phyloP scores from a whole-genome alignment of 2,888 invertebrate species.

The Aphodius sticticus region DNA sequence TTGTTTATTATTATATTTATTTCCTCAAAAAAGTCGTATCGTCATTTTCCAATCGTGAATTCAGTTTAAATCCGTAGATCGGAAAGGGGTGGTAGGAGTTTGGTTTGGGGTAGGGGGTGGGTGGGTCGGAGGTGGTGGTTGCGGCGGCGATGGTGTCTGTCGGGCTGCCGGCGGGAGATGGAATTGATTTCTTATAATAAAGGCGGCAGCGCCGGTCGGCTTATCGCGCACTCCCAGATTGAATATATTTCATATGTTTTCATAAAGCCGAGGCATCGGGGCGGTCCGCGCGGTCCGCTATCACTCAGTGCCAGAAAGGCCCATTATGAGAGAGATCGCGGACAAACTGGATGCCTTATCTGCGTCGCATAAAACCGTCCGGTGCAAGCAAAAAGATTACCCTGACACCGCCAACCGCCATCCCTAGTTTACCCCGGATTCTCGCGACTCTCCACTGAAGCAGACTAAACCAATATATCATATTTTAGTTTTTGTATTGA shows the following conservation, averaged over 20 bases:
- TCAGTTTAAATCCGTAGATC: neutral
- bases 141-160: neutral
- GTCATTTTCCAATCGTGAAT: neutral
- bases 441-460: constrained; percentile 23
- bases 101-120: neutral
- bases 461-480: neutral
- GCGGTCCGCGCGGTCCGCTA: constrained; percentile 51
- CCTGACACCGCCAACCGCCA: constrained; percentile 20
- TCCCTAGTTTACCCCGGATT: neutral
- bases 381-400: constrained; percentile 42
- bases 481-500: too few species aligned
- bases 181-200: constrained; percentile 56
- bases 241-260: constrained; percentile 74
- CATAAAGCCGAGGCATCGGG: constrained; percentile 54
- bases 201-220: constrained; percentile 51
- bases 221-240: constrained; percentile 73
- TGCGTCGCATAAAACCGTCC: constrained; percentile 39
- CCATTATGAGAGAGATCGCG: constrained; percentile 45
- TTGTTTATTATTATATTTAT: neutral
- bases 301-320: constrained; percentile 56
- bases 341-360: constrained; percentile 44
- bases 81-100: neutral
- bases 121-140: neutral
- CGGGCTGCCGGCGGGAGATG: constrained; percentile 39
- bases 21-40: neutral